These are phyloP conservation scores for Eucriotettix oculatus DNA, from an alignment of 2,888 invertebrate species.

Conservation along the genomic window DNA sequence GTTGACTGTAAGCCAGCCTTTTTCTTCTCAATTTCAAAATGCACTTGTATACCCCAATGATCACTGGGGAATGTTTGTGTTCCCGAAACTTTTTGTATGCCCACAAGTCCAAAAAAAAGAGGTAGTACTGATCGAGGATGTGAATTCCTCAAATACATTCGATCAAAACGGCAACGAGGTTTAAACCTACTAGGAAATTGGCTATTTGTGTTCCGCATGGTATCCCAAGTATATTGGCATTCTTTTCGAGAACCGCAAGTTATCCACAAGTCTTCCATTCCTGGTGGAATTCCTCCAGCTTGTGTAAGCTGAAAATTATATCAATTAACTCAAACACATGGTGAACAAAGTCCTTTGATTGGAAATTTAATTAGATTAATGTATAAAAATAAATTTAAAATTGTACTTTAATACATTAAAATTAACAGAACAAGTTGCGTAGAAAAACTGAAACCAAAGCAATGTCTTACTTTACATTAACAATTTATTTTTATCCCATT, in stretches of 20 bases:
- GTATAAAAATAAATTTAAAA: no score
- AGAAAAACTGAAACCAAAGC: no score
- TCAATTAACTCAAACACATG: not conserved
- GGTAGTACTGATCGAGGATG: slow-evolving; percentile 20
- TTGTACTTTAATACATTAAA: not conserved
- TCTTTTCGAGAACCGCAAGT: slow-evolving; percentile 31
- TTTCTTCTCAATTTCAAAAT: slow-evolving; percentile 16
- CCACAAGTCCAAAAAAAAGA: slow-evolving; percentile 33
- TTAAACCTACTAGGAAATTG: slow-evolving; percentile 21
- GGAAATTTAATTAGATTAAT: no score
- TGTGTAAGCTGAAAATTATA: slow-evolving; percentile 19
- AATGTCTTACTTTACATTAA: no score
- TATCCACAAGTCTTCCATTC: slow-evolving; percentile 33
- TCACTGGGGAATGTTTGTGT: slow-evolving; percentile 35
- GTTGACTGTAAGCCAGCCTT: not conserved
- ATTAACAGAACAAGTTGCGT: no score
- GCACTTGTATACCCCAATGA: slow-evolving; percentile 33
- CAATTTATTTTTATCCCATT: no score
- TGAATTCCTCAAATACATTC: slow-evolving; percentile 27
- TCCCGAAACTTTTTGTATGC: slow-evolving; percentile 28
- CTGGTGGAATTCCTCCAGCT: slow-evolving; percentile 25
- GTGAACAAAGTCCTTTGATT: no score
- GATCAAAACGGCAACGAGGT: slow-evolving; percentile 33
- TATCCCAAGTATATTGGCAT: slow-evolving; percentile 39
- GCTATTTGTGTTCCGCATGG: slow-evolving; percentile 35